Base-by-base conservation (phyloP, 2,888 invertebrate species). In the Opisthograptis luteolata region DNA sequence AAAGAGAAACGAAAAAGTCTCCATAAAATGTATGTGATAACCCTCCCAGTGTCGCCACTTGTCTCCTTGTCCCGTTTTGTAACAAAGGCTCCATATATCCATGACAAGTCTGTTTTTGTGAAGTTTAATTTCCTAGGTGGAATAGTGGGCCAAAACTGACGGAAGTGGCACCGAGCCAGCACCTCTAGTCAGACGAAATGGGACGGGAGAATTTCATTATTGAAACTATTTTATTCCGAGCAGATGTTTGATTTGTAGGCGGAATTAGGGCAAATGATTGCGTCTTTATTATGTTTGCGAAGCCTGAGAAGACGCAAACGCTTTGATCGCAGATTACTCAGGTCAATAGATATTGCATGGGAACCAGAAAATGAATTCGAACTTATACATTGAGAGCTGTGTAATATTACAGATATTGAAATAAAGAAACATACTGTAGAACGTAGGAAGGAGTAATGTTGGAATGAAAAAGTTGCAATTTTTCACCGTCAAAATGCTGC, bases 161-260 rank as follows among this genome's bases (percentile, higher is more conserved):
- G 39, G 64, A 63, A 71, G 75, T 85, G 85, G 84, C 85, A 77
- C 60, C 10, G 63, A 58, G 84, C 85, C 85, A 82, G 69, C 77
- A 73, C 73, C 76, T 73, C 68, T 58, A 55, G 67, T 64, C 68
- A 66, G 59, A 68, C 62, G 62, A 74, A 79, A 73, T 68, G 76
- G 77, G 66, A 66, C 68, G 68, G 60, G 73, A 74, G 84, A 85
- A 87, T 86, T 85, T 81, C 77, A 85, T 85, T 83, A 86, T 79
- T 75, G 72, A 78, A 24, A 83, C 79, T 80, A 81, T 83, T 79
- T 71, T 67, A 68, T 68, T 73, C 62, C 53, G 53, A 50, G 53
- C 37, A 48, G 47, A 50, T 54, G 49, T 57, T 62, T 63, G 64
- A 64, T 62, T 55, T 64, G 60, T 55, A 48, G 27, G n/a, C n/a